Evolutionary conservation across 2,888 invertebrate species (phyloP).

Genomic region (Hymenopus coronatus): DNA sequence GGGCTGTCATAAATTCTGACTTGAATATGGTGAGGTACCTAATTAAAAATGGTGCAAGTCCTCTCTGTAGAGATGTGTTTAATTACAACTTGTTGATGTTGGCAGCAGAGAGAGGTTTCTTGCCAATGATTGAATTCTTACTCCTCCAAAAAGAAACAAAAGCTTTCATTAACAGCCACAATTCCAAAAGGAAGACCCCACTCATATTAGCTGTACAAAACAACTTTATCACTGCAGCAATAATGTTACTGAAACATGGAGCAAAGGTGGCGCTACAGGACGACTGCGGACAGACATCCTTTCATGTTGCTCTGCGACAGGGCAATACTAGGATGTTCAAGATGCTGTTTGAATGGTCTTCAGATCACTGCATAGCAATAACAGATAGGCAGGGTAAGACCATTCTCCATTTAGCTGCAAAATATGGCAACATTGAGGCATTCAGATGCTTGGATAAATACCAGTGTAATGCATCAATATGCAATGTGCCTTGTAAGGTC

Average conservation of each 20-base stretch:
- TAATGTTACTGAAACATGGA: neutral
- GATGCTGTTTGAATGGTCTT: neutral
- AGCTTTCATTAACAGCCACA: neutral
- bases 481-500: neutral
- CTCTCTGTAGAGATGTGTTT: neutral
- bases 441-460: neutral
- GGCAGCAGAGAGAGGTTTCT: neutral
- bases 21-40: neutral
- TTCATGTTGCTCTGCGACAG: neutral
- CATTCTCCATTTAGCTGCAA: neutral
- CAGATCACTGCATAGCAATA: neutral
- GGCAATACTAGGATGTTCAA: neutral
- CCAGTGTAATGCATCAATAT: neutral
- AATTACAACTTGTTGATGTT: neutral
- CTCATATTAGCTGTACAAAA: neutral
- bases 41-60: neutral
- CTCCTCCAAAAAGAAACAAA: neutral
- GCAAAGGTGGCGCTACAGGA: neutral
- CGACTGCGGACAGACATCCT: neutral
- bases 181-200: neutral
- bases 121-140: neutral
- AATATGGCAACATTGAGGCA: neutral
- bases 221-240: neutral
- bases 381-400: neutral
- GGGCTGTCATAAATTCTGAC: neutral